These are phyloP conservation scores for Cynodonichthys magdalenae DNA, from an alignment of 2,797 vertebrate genomes.

Conservation along the genomic window DNA sequence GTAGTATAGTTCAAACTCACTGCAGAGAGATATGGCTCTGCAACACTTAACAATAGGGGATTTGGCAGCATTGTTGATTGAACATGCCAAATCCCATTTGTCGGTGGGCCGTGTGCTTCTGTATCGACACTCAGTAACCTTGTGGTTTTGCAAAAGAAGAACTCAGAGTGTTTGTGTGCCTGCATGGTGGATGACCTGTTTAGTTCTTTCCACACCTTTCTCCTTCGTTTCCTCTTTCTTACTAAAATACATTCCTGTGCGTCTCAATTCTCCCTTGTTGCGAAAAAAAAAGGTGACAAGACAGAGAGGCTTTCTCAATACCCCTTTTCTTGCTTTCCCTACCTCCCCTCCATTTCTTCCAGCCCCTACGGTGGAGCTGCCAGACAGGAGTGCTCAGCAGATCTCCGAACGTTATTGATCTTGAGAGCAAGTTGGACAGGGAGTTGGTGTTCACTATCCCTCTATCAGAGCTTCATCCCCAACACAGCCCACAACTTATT, in stretches of 20 bases:
- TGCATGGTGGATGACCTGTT: slow-evolving; percentile 40
- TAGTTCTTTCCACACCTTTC: slow-evolving; percentile 8
- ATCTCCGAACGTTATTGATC: slow-evolving; percentile 83
- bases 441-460: slow-evolving; percentile 62
- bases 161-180: slow-evolving; percentile 34
- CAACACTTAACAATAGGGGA: slow-evolving; percentile 77
- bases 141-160: slow-evolving; percentile 74
- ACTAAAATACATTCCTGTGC: slow-evolving; percentile 37
- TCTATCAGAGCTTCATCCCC: slow-evolving; percentile 60
- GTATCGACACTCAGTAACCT: slow-evolving; percentile 79
- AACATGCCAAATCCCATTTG: slow-evolving; percentile 82
- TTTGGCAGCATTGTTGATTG: slow-evolving; percentile 79
- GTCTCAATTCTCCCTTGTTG: slow-evolving; percentile 42
- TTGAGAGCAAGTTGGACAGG: slow-evolving; percentile 74
- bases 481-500: slow-evolving; percentile 63
- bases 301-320: slow-evolving; percentile 61
- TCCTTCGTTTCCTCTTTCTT: slow-evolving; percentile 33
- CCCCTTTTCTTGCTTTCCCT: slow-evolving; percentile 56
- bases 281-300: slow-evolving; percentile 64
- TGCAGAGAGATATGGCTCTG: slow-evolving; percentile 73
- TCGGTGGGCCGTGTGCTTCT: slow-evolving; percentile 64
- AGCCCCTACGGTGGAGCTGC: slow-evolving; percentile 73
- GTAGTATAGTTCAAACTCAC: slow-evolving; percentile 48
- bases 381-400: slow-evolving; percentile 80
- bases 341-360: slow-evolving; percentile 42